Evolutionary conservation across 2,113 vertebrate genomes (phyloP).

Genomic region (Scomber colias): DNA sequence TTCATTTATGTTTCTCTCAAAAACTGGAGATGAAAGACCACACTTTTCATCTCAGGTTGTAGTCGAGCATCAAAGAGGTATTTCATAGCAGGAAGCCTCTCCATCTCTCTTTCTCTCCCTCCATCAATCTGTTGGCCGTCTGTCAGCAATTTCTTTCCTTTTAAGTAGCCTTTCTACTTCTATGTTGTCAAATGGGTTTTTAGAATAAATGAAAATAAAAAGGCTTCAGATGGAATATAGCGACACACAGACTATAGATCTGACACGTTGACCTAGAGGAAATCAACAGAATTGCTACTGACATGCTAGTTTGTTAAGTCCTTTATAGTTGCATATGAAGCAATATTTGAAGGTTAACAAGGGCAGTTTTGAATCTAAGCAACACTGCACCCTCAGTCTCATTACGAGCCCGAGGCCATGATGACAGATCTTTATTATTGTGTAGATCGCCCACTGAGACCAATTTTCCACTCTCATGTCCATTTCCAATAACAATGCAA

Average conservation of each 20-base stretch:
- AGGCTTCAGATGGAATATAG: slow-evolving; percentile 11
- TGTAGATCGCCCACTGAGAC: slow-evolving; percentile 6
- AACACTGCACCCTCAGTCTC: slow-evolving; percentile 38
- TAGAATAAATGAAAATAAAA: slow-evolving; percentile 38
- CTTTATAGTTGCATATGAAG: slow-evolving; percentile 25
- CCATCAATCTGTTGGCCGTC: slow-evolving; percentile 26
- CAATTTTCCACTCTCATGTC: slow-evolving; percentile 13
- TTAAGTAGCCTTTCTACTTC: slow-evolving; percentile 38
- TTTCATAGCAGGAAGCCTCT: slow-evolving; percentile 46
- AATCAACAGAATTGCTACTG: slow-evolving; percentile 41
- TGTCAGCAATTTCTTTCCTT: slow-evolving; percentile 44
- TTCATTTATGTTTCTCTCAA: slow-evolving; percentile 59
- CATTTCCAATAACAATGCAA: neutral
- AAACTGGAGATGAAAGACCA: slow-evolving; percentile 65
- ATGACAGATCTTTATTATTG: slow-evolving; percentile 1
- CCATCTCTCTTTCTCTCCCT: slow-evolving; percentile 13
- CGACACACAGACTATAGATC: slow-evolving; percentile 23
- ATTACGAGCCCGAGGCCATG: slow-evolving; percentile 33
- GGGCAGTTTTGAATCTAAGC: slow-evolving; percentile 31
- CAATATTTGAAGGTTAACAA: slow-evolving; percentile 52
- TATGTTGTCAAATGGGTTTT: slow-evolving; percentile 33
- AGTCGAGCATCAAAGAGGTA: slow-evolving; percentile 72
- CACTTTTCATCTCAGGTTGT: slow-evolving; percentile 69
- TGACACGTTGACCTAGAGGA: slow-evolving; percentile 50
- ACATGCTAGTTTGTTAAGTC: slow-evolving; percentile 43